Base-by-base conservation (phyloP, 2,888 invertebrate genomes). In the Erynnis tages region DNA sequence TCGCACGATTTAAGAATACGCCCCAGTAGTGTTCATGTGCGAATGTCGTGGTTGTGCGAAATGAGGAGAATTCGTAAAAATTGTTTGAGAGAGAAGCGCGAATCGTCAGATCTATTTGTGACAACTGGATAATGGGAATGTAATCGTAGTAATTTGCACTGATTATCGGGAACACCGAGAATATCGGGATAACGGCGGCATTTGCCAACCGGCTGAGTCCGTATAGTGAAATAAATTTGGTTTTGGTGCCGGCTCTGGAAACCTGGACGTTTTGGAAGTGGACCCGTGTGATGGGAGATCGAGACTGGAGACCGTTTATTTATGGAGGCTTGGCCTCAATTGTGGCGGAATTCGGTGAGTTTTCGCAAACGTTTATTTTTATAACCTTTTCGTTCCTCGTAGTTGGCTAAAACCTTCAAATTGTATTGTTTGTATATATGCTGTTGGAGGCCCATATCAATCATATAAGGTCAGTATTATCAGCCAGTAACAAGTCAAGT, bases 241-340 rank as follows among this genome's bases (percentile, higher is more conserved):
- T 25, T 17, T 40, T 32, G 8, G 5, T 16, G 8, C 49, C 49
- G 49, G 49, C 27, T 27, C 7, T 11, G 2, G 14, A 21, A 17
- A 29, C 25, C 19, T 27, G 6, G 29, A 10, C 30, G 44, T 23
- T 30, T 45, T 23, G 38, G 17, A 44, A 30, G 37, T 41, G 46
- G 38, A 47, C 59, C 59, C 73, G 72, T 91, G 93, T 91, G 74
- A 94, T 94, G 94, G 94, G 93, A 91, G 92, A 93, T 79, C 91
- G 91, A 72, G 95, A 96, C 84, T 97, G 97, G 97, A 93, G 96
- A 87, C 97, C 97, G 75, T 98, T 98, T 90, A 91, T 97, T 69
- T 98, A 97, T 91, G 98, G 98, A 79, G 98, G 98, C 62, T 79
- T 97, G 66, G 97, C 98, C 78, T 97, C 97, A 61, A 96, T 97